These are phyloP conservation scores for Chromobotia macracanthus DNA, from an alignment of 2,797 vertebrate species.

Conservation along the genomic window DNA sequence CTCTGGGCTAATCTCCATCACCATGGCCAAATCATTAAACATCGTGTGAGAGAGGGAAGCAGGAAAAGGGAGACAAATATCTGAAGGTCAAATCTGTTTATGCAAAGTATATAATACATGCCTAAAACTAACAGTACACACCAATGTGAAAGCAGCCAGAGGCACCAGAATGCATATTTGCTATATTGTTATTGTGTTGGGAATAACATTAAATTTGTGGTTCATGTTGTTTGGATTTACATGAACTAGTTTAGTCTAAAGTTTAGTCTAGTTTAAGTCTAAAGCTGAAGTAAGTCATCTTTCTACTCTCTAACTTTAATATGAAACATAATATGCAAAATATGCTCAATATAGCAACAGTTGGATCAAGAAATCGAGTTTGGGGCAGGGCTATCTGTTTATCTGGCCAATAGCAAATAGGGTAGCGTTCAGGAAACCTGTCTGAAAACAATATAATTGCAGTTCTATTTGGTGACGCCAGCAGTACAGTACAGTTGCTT, in stretches of 20 bases:
- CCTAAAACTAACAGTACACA: not conserved
- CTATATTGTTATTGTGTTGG: not conserved
- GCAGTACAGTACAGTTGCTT: too few species aligned
- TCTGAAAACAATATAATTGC: too few species aligned
- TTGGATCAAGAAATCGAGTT: too few species aligned
- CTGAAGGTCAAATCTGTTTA: constrained; percentile 35
- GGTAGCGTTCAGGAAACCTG: too few species aligned
- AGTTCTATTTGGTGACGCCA: too few species aligned
- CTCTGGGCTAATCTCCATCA: constrained; percentile 52
- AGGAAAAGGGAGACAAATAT: constrained; percentile 9
- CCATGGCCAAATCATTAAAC: constrained; percentile 50
- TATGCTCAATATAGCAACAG: too few species aligned
- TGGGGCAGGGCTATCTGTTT: too few species aligned
- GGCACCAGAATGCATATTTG: not conserved
- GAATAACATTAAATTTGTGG: not conserved
- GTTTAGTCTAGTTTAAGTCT: too few species aligned
- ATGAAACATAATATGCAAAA: too few species aligned
- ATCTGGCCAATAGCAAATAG: too few species aligned
- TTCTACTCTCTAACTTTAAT: too few species aligned
- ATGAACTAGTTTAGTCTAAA: too few species aligned
- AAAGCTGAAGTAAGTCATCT: not conserved
- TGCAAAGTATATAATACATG: constrained; percentile 13
- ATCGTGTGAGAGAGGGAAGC: constrained; percentile 28
- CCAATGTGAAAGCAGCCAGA: not conserved
- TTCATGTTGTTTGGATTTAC: not conserved